phyloP scores from a whole-genome alignment of 2,888 invertebrate genomes.

The Anthophora plumipes region DNA sequence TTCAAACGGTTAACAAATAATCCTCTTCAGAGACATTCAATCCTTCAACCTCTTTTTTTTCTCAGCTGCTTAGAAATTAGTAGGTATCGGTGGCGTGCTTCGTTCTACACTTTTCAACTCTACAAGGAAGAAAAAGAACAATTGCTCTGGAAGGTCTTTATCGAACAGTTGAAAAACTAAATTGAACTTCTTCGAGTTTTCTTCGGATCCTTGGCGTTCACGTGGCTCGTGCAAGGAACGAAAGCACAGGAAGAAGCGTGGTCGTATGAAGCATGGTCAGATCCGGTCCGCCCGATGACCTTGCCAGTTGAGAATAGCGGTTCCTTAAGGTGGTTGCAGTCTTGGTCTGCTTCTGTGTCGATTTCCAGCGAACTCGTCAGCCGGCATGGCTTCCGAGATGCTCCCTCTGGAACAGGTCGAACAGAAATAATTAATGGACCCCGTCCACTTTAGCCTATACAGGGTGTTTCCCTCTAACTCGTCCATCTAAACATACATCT shows the following conservation, averaged over 20 bases:
- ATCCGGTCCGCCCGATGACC: conserved; percentile 48
- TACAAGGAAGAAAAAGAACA: too few relatives aligned
- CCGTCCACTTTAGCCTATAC: not conserved
- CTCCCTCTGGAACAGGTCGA: conserved; percentile 74
- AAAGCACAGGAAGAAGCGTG: conserved; percentile 16
- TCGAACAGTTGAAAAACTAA: too few relatives aligned
- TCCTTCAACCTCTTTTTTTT: too few relatives aligned
- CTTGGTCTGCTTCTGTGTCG: conserved; percentile 73
- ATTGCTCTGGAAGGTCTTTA: too few relatives aligned
- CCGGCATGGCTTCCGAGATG: conserved; percentile 78
- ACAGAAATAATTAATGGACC: conserved; percentile 67
- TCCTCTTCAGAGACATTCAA: too few relatives aligned
- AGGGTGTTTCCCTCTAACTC: too few relatives aligned
- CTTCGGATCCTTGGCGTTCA: not conserved
- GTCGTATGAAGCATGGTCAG: conserved; percentile 44
- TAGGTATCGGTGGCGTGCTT: too few relatives aligned
- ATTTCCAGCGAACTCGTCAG: conserved; percentile 72
- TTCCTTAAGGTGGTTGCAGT: conserved; percentile 77
- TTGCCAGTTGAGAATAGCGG: conserved; percentile 55
- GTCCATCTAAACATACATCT: too few relatives aligned
- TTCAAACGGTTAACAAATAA: too few relatives aligned
- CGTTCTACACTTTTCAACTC: too few relatives aligned
- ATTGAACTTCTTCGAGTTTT: not conserved
- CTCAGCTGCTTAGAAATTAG: too few relatives aligned
- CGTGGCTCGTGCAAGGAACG: not conserved